Percentiles rank a stretch among this genome's conserved stretches.
phyloP scores from a whole-genome alignment of 2,797 vertebrate genomes.

The Chromis chromis region DNA sequence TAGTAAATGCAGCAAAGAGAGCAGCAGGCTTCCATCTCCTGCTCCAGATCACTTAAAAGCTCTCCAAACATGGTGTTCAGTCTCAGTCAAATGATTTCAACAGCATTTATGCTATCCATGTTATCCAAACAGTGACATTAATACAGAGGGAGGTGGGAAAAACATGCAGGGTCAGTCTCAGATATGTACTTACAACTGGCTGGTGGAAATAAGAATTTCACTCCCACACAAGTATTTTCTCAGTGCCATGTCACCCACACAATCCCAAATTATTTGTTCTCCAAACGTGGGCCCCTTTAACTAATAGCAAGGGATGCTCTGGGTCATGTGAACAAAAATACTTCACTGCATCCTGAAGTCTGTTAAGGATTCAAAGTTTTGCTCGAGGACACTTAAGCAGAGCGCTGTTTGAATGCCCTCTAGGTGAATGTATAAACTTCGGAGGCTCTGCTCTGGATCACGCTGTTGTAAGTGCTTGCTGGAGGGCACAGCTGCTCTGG shows the following conservation, averaged over 20 bases:
- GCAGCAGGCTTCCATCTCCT: slow-evolving; percentile 28
- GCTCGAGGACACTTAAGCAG: slow-evolving; percentile 38
- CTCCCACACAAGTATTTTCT: slow-evolving; percentile 54
- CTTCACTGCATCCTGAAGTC: slow-evolving; percentile 7
- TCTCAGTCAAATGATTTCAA: slow-evolving; percentile 11
- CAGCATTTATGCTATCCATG: neutral
- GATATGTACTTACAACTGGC: slow-evolving; percentile 17
- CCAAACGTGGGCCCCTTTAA: slow-evolving; percentile 1
- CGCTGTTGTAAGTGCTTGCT: slow-evolving; percentile 34
- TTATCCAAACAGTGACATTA: slow-evolving; percentile 31
- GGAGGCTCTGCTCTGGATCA: slow-evolving; percentile 55
- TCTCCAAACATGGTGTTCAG: slow-evolving; percentile 43
- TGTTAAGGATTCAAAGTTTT: slow-evolving; percentile 18
- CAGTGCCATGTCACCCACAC: slow-evolving; percentile 23
- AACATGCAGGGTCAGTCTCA: slow-evolving; percentile 7
- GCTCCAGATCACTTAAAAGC: slow-evolving; percentile 36
- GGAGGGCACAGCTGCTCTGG: slow-evolving; percentile 74
- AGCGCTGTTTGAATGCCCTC: slow-evolving; percentile 3
- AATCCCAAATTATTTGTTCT: slow-evolving; percentile 33
- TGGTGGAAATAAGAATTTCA: slow-evolving; percentile 33
- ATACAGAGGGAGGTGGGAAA: neutral
- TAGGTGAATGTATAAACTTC: slow-evolving; percentile 48
- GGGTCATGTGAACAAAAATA: slow-evolving; percentile 50
- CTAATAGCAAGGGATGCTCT: slow-evolving; percentile 11
- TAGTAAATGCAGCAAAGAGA: slow-evolving; percentile 42